Base-by-base conservation (phyloP, 2,888 invertebrate genomes). In the Pediacus dermestoides region DNA sequence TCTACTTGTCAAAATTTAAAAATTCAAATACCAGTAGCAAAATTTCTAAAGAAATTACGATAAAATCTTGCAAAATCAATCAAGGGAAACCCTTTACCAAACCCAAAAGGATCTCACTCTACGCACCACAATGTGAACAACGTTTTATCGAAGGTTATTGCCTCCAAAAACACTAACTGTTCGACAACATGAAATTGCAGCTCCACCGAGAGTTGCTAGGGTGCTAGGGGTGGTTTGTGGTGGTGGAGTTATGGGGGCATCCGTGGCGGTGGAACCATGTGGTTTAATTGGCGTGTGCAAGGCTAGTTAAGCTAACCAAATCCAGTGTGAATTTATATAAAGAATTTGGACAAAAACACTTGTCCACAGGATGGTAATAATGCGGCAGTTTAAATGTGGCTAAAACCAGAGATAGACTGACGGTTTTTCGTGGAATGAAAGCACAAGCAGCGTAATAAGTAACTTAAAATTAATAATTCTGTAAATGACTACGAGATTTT, bases 151-250 rank as follows among this genome's bases (percentile, higher is more conserved):
- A n/a, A n/a, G n/a, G n/a, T n/a, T n/a, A n/a, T n/a, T n/a, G n/a
- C n/a, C n/a, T n/a, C n/a, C n/a, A n/a, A n/a, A n/a, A n/a, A n/a
- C n/a, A n/a, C n/a, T n/a, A n/a, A n/a, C n/a, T n/a, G n/a, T n/a
- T n/a, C n/a, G n/a, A n/a, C n/a, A n/a, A n/a, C n/a, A 18, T n/a
- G 21, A 18, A 18, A 18, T 18, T 34, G 30, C 37, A 4, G 30
- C 44, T 21, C 67, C 70, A 40, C 81, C 81, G 3, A 63, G 64
- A 26, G 72, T 80, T 58, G 76, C 84, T 0, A 77, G 77, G 58
- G 89, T 90, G n/a, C n/a, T n/a, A n/a, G n/a, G n/a, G 26, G 87
- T 91, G 26, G 82, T 94, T 60, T 92, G 92, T 67, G 94, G 94
- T 2, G 93, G 92, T 9, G 94, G 94, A 13, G 82, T 92, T 26